These are phyloP conservation scores for Pocillopora meandrina DNA, from an alignment of 92 coral and sea anemone species.

Conservation along the genomic window DNA sequence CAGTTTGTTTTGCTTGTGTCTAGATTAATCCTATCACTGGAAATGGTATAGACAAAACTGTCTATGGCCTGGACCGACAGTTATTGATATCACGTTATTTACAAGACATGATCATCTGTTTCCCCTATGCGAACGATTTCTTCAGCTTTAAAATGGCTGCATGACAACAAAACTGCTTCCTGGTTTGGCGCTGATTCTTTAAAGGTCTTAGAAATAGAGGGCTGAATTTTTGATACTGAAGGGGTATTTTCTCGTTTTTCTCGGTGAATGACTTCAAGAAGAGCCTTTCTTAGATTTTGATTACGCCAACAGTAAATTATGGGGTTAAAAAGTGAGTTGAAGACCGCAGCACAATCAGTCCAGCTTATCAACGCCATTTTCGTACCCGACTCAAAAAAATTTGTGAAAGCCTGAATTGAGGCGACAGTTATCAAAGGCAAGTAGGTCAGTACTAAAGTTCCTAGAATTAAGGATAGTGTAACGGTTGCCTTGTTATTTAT, in stretches of 20 bases:
- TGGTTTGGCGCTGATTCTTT: neutral
- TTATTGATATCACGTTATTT: no score
- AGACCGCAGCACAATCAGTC: neutral
- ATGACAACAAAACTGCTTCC: slow-evolving; percentile 8
- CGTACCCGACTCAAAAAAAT: neutral
- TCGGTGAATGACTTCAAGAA: neutral
- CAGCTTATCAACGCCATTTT: neutral
- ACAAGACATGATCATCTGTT: neutral
- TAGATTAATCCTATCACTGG: no score
- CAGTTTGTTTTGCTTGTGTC: no score
- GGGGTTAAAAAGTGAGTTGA: neutral
- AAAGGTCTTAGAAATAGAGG: neutral
- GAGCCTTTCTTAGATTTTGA: neutral
- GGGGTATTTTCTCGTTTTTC: neutral
- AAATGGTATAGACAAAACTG: no score
- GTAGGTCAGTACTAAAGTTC: slow-evolving; percentile 1
- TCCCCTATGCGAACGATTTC: neutral
- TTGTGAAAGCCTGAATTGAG: neutral
- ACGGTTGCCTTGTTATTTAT: neutral
- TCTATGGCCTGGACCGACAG: no score
- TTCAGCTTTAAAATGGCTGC: neutral
- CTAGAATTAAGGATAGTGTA: slow-evolving; percentile 2
- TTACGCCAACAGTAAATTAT: slow-evolving; percentile 9
- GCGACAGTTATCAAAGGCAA: neutral
- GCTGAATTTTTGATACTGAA: neutral